Evolutionary conservation across 2,888 invertebrate genomes (phyloP).

Genomic region (Polydrusus pterygomalis): DNA sequence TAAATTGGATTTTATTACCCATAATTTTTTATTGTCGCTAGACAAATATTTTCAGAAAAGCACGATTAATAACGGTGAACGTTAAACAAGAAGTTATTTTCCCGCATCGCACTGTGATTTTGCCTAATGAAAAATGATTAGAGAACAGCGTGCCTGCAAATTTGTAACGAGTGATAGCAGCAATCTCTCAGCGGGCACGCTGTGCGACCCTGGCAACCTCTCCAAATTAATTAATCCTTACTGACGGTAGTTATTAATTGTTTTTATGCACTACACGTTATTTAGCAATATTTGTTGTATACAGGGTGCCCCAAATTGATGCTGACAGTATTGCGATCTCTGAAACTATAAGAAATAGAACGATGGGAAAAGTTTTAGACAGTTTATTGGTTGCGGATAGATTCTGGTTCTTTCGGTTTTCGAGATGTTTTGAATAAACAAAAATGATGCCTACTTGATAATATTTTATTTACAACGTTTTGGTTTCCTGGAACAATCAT

Average conservation of each 20-base stretch:
- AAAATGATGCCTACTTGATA: too few relatives aligned
- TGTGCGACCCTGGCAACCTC: constrained; percentile 22
- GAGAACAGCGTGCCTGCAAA: constrained; percentile 19
- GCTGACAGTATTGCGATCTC: too few relatives aligned
- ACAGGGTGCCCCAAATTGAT: too few relatives aligned
- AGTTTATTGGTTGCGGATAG: too few relatives aligned
- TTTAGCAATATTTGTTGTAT: not conserved
- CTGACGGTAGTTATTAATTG: constrained; percentile 12
- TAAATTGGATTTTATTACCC: too few relatives aligned
- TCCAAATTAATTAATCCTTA: constrained; percentile 9
- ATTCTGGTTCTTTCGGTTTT: too few relatives aligned
- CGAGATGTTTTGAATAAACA: too few relatives aligned
- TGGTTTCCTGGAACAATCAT: too few relatives aligned
- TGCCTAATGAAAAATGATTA: constrained; percentile 32
- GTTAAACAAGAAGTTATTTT: constrained; percentile 10
- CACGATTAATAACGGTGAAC: constrained; percentile 11
- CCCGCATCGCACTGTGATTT: constrained; percentile 17
- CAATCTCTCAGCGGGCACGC: constrained; percentile 17
- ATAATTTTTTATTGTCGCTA: too few relatives aligned
- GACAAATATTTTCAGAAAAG: constrained; percentile 1
- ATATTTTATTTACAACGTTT: too few relatives aligned
- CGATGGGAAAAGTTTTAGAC: too few relatives aligned
- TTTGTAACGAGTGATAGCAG: constrained; percentile 16
- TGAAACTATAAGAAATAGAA: too few relatives aligned
- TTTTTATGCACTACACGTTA: constrained; percentile 7